These are phyloP conservation scores for Platichthys stellatus DNA, from an alignment of 2,113 vertebrate species.

Conservation along the genomic window DNA sequence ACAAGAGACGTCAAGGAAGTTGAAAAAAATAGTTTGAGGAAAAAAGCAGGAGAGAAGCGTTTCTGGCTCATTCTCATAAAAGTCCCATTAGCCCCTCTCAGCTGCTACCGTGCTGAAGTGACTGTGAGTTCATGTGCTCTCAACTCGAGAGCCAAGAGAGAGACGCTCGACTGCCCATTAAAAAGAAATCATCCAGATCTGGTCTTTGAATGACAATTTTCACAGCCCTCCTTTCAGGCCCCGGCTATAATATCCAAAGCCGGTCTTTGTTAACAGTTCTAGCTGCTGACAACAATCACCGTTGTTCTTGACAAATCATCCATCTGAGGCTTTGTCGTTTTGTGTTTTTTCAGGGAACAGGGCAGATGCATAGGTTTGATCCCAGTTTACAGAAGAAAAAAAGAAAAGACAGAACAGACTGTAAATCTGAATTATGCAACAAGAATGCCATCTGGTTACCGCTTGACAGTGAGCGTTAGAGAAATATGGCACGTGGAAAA, in stretches of 20 bases:
- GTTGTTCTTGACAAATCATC: not conserved
- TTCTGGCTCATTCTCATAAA: slow-evolving; percentile 6
- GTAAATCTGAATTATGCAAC: slow-evolving; percentile 40
- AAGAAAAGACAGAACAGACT: slow-evolving; percentile 1
- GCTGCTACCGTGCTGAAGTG: slow-evolving; percentile 43
- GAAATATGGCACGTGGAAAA: not conserved
- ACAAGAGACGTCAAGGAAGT: not conserved
- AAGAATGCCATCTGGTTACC: slow-evolving; percentile 70
- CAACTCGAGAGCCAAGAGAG: slow-evolving; percentile 45
- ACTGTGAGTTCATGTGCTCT: slow-evolving; percentile 39
- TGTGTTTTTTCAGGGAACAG: not conserved
- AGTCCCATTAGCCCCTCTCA: slow-evolving; percentile 38
- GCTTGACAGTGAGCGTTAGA: slow-evolving; percentile 13
- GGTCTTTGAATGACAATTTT: slow-evolving; percentile 4
- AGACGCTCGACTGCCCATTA: slow-evolving; percentile 31
- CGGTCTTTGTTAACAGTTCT: not conserved
- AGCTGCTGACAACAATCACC: not conserved
- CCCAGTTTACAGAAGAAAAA: not conserved
- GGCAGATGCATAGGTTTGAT: not conserved
- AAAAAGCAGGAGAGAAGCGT: slow-evolving; percentile 15
- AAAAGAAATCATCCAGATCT: slow-evolving; percentile 21
- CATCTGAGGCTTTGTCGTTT: not conserved
- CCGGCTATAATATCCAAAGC: not conserved
- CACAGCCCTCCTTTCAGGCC: slow-evolving; percentile 1
- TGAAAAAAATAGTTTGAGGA: not conserved